Evolutionary conservation across 2,888 invertebrate genomes (phyloP), one percentile per base, ranked within the genome.

Genomic region (Thysanoteuthis rhombus): DNA sequence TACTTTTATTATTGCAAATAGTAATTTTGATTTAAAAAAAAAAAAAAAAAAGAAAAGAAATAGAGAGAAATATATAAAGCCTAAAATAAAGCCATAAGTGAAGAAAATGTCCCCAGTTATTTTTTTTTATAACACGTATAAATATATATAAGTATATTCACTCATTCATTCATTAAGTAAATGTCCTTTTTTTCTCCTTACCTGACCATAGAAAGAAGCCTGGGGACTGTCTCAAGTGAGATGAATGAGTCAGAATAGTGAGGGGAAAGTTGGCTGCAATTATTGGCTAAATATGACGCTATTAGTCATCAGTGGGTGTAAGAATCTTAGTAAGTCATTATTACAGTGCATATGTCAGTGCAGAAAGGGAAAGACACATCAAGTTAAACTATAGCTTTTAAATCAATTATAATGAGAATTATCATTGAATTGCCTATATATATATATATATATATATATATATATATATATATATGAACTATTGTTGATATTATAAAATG

Each of bases 201-300:
- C 75, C 75, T 75, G 75, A 75, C n/a, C 75, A 75, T n/a, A 75
- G 75, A 75, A 75, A 75, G n/a, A 75, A 75, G 12, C 75, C 75
- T 75, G 75, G 75, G 75, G 75, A n/a, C 75, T n/a, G 32, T 75
- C 58, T 58, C 75, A 75, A 75, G 10, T 75, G 75, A 75, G 75
- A 75, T 32, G 32, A n/a, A n/a, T 75, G 75, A 75, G 75, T 75
- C 75, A 75, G 75, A 75, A n/a, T 75, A 75, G 75, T 16, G n/a
- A 75, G 75, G n/a, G 75, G n/a, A n/a, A 75, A 75, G n/a, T 75
- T 75, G 75, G 75, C 75, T 75, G 75, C 75, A 75, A 75, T 75
- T 75, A 75, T 75, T 75, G 75, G 32, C 75, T 75, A 75, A 75
- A 75, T 75, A 75, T 75, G 75, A 75, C 75, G 75, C 75, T n/a